A percentile compares a stretch with the other conserved stretches of the same genome.
Conservation (phyloP, 2,113 vertebrate species). For the Lathamus discolor region DNA sequence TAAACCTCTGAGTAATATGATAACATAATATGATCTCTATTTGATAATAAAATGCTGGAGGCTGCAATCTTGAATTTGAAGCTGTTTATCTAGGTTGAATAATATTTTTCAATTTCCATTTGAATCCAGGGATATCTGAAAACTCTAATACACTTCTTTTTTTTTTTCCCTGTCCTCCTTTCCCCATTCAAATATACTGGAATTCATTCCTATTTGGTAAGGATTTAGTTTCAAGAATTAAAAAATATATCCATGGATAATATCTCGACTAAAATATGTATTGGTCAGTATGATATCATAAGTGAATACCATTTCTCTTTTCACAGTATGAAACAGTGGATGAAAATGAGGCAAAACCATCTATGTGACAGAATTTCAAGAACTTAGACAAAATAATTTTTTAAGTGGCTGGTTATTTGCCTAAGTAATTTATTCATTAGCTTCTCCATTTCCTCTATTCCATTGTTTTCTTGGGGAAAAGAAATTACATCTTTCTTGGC, state of each 20-base stretch:
- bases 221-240: not conserved
- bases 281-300: not conserved
- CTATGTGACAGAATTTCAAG: not conserved
- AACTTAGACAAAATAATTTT: not conserved
- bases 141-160: fast-evolving
- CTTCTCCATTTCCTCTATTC: not conserved
- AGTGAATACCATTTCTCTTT: not conserved
- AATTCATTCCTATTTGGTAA: not conserved
- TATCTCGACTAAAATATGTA: not conserved
- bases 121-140: not conserved
- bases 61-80: not conserved
- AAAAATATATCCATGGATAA: not conserved
- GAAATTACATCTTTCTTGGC: not conserved
- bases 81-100: not conserved
- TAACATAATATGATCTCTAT: not conserved
- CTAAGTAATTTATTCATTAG: slow-evolving; percentile 4
- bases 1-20: not conserved
- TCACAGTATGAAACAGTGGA: not conserved
- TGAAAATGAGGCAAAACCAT: not conserved
- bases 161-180: fast-evolving
- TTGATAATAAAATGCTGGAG: not conserved
- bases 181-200: not conserved
- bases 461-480: not conserved
- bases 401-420: not conserved
- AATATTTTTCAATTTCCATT: not conserved